These are phyloP conservation scores for Danionella cerebrum DNA, from an alignment of 2,113 vertebrate genomes.

Conservation along the genomic window DNA sequence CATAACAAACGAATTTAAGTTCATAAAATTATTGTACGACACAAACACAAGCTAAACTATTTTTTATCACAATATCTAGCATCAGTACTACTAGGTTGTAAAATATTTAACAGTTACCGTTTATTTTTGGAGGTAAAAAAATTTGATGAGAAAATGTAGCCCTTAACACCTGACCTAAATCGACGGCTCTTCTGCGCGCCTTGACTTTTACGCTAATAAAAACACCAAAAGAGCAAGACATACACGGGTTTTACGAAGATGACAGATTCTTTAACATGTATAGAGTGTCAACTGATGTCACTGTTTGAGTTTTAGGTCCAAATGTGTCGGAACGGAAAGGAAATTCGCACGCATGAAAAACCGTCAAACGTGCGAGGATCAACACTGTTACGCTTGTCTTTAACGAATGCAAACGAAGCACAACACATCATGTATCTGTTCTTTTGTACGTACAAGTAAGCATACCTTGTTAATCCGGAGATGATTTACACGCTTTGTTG, in stretches of 20 bases:
- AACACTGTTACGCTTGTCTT: slow-evolving; percentile 25
- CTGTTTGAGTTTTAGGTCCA: background rate
- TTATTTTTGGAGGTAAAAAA: slow-evolving; percentile 33
- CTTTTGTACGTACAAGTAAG: background rate
- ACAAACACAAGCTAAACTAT: background rate
- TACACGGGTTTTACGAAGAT: background rate
- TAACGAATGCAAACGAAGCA: background rate
- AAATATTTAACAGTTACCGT: slow-evolving; percentile 64
- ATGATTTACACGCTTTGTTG: background rate
- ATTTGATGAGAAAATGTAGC: slow-evolving; percentile 64
- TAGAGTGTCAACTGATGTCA: background rate
- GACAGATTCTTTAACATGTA: background rate
- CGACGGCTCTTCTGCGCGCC: slow-evolving; percentile 61
- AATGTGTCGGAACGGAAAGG: background rate
- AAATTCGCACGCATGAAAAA: background rate
- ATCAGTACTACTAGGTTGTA: slow-evolving; percentile 61
- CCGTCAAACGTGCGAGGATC: background rate
- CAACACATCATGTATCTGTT: background rate
- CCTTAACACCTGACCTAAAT: slow-evolving; percentile 64
- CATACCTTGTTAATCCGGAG: slow-evolving; percentile 26
- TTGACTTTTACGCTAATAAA: slow-evolving; percentile 48
- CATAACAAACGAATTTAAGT: slow-evolving; percentile 30
- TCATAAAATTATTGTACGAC: slow-evolving; percentile 10
- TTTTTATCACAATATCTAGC: slow-evolving; percentile 2
- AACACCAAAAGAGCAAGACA: background rate